Conservation (phyloP, 2,888 invertebrate species). For the Amphiduros pacificus region DNA sequence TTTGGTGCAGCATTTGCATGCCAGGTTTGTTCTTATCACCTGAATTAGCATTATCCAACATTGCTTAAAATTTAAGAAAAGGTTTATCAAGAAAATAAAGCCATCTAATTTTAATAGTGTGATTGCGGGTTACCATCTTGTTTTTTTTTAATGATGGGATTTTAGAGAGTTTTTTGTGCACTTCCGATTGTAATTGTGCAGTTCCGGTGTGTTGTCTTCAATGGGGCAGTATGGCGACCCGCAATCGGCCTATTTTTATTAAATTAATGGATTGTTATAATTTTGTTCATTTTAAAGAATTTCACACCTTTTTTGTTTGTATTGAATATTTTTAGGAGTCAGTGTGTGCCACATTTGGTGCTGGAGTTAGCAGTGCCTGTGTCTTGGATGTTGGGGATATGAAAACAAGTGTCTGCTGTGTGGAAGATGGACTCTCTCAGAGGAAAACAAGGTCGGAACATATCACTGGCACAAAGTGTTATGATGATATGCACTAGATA, state of each 20-base stretch:
- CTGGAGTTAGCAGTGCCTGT: conserved; percentile 83
- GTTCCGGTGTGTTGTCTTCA: too few relatives aligned
- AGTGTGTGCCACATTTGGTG: conserved; percentile 83
- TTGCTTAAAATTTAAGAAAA: too few relatives aligned
- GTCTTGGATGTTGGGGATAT: conserved; percentile 95
- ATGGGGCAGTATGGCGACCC: too few relatives aligned
- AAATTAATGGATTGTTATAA: background rate
- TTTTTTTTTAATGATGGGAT: too few relatives aligned
- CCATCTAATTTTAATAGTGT: too few relatives aligned
- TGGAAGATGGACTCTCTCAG: conserved; percentile 94
- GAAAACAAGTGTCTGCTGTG: conserved; percentile 93
- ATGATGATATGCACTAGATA: too few relatives aligned
- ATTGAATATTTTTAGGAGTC: conserved; percentile 68
- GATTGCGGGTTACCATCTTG: too few relatives aligned
- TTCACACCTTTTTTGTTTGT: background rate
- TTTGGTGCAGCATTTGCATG: conserved; percentile 83
- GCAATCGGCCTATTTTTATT: background rate
- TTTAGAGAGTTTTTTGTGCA: too few relatives aligned
- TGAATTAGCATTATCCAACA: background rate
- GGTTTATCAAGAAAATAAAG: too few relatives aligned
- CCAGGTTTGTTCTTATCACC: conserved; percentile 65
- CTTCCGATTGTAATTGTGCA: too few relatives aligned
- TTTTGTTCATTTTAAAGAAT: background rate
- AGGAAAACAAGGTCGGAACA: conserved; percentile 76
- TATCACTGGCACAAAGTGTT: too few relatives aligned